Evolutionary conservation across 2,113 vertebrate genomes (phyloP).

Genomic region (Tragelaphus strepsiceros): DNA sequence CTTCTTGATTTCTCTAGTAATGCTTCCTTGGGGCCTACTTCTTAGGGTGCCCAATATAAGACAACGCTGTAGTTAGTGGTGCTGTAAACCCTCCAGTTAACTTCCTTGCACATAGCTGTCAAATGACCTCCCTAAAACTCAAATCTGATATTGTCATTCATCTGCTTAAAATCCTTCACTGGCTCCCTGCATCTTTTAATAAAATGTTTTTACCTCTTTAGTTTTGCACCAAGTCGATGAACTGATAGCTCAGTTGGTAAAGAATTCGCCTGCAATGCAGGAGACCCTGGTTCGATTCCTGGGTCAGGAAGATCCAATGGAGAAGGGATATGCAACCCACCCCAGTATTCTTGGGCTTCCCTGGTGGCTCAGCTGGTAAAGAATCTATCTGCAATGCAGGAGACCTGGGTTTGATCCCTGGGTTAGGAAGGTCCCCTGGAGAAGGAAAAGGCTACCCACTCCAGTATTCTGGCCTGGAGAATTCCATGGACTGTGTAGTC

Average conservation of each 20-base stretch:
- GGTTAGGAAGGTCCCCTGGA: not conserved
- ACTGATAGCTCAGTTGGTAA: not conserved
- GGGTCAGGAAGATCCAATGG: not conserved
- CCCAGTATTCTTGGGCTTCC: not conserved
- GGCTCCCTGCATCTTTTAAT: not conserved
- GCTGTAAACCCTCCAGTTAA: not conserved
- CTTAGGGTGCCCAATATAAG: not conserved
- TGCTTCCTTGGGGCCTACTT: not conserved
- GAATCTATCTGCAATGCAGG: not conserved
- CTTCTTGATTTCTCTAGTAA: not conserved
- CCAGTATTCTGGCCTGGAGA: not conserved
- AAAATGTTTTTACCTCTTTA: not conserved
- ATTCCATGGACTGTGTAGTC: not conserved
- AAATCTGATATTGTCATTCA: not conserved
- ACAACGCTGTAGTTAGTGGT: not conserved
- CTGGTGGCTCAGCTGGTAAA: not conserved
- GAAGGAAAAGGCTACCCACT: not conserved
- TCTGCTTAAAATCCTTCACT: not conserved
- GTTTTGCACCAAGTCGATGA: not conserved
- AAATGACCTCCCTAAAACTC: not conserved
- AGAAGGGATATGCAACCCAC: not conserved
- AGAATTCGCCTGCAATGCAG: not conserved
- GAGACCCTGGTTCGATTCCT: not conserved
- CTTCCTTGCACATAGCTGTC: not conserved
- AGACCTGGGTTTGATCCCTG: not conserved